A percentile compares a stretch with the other conserved stretches of the same genome.
These are phyloP conservation scores for Gastracanthus pulcherrimus DNA, from an alignment of 2,888 invertebrate genomes.

Conservation along the genomic window DNA sequence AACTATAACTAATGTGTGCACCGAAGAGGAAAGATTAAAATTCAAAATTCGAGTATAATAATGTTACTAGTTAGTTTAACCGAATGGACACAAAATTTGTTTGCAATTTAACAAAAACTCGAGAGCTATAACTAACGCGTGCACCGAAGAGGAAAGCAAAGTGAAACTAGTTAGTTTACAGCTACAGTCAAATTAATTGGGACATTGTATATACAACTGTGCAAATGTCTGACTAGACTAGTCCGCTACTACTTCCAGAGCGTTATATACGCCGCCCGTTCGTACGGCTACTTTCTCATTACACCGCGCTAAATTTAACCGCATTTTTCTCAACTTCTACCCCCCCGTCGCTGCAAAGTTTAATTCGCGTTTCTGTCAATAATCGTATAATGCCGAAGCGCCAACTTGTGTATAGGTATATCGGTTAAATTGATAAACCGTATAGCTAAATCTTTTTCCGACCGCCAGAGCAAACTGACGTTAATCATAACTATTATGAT, in stretches of 20 bases:
- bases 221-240: neutral
- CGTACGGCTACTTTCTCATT: neutral
- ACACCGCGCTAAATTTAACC: constrained; percentile 22
- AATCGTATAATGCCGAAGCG: constrained; percentile 19
- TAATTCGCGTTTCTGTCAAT: constrained; percentile 39
- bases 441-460: no score
- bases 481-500: no score
- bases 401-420: neutral
- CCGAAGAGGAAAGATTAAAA: no score
- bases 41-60: no score
- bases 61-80: no score
- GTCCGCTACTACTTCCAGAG: neutral
- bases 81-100: no score
- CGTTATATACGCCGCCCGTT: neutral
- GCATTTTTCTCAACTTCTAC: constrained; percentile 7
- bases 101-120: no score
- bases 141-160: neutral
- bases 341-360: neutral
- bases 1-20: no score
- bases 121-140: neutral
- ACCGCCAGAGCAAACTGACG: neutral
- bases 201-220: neutral
- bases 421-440: constrained; percentile 21
- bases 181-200: neutral
- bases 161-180: constrained; percentile 8